Percentiles rank a stretch among this genome's conserved stretches.
phyloP scores from a whole-genome alignment of 1,140 invertebrate species.

The Thalassaphorura encarpata region DNA sequence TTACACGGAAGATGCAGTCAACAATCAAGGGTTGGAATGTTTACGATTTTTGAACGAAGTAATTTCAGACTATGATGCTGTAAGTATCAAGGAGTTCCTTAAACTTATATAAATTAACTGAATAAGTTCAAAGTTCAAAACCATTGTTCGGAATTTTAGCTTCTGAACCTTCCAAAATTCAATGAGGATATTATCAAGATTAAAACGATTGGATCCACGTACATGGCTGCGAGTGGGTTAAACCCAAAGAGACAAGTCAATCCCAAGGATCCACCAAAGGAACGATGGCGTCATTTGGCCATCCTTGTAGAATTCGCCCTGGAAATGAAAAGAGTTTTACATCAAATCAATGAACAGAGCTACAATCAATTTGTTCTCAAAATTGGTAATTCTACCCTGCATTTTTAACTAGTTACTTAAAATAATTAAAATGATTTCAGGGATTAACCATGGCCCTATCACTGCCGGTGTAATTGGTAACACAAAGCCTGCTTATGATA shows the following conservation, averaged over 20 bases:
- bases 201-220: constrained; percentile 94
- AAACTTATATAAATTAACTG: neutral
- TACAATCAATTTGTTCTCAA: constrained; percentile 92
- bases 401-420: no score
- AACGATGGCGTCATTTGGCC: constrained; percentile 72
- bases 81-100: constrained; percentile 41
- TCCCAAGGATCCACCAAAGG: constrained; percentile 55
- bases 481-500: no score
- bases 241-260: constrained; percentile 58
- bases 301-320: constrained; percentile 81
- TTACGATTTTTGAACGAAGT: constrained; percentile 94
- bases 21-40: constrained; percentile 93
- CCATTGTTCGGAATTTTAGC: constrained; percentile 53
- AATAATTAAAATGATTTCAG: no score
- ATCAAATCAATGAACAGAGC: constrained; percentile 85
- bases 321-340: constrained; percentile 75
- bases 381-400: no score
- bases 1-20: constrained; percentile 88
- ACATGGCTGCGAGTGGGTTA: constrained; percentile 92
- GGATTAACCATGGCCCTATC: no score
- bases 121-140: no score
- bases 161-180: constrained; percentile 71
- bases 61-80: constrained; percentile 94
- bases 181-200: constrained; percentile 86
- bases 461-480: no score